Base-by-base conservation (phyloP, 2,888 invertebrate genomes). In the Hypsopygia costalis region DNA sequence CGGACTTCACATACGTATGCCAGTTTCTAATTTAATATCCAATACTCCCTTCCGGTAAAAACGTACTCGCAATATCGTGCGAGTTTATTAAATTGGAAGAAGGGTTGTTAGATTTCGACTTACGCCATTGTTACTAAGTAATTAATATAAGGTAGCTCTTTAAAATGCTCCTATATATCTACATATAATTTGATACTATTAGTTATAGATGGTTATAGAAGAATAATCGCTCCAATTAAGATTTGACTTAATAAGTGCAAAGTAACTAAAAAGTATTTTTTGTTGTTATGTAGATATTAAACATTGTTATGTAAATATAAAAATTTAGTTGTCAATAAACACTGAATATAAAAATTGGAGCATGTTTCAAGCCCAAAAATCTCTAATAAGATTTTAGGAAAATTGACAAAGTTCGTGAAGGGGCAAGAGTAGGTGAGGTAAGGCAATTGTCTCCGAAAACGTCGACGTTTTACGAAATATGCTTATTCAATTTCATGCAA, bases 401-500 rank as follows among this genome's bases (percentile, higher is more conserved):
- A 88, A 88, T 88, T 87, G 87, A 81, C 86, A 88, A 88, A 87
- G 87, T 88, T 88, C 83, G 81, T 79, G 72, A 81, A 76, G 76
- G 81, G 80, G 75, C 81, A 68, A 67, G 79, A 87, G 85, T 85
- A 86, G 88, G 87, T 88, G 88, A 88, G 86, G 87, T 87, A 87
- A 87, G 88, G 87, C 88, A 88, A 88, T 88, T 88, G 88, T 88
- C 87, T 88, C 85, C 78, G 64, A 87, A 87, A 88, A 88, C 87
- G 88, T 75, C 86, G 86, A 75, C 88, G 76, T 88, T 88, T 88
- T 88, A 85, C 88, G 88, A 87, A 88, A 88, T 88, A 87, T 87
- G 88, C 88, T 88, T 88, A 88, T 88, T 88, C 88, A 88, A 88
- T 88, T 88, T 88, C 88, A 88, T 88, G 88, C 88, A 88, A 88